phyloP scores from a whole-genome alignment of 2,113 vertebrate species.

The Serilophus lunatus region DNA sequence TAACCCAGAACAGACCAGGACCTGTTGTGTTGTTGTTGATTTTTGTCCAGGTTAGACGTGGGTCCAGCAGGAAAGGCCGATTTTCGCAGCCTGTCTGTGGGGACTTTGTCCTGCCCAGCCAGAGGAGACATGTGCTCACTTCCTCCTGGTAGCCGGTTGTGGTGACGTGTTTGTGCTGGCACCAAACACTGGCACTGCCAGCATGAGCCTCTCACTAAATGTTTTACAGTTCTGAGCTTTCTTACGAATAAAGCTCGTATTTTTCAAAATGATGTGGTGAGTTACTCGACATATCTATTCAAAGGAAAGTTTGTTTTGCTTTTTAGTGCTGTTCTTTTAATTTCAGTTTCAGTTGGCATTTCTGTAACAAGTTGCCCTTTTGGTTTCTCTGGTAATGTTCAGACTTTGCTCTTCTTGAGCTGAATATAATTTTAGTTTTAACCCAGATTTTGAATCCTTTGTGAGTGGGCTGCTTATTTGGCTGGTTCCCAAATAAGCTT shows the following conservation, averaged over 20 bases:
- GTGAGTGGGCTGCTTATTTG: not conserved
- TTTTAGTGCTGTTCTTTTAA: not conserved
- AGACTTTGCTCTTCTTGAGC: not conserved
- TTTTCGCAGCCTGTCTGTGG: not conserved
- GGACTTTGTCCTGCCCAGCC: not conserved
- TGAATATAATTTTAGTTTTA: not conserved
- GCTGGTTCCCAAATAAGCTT: not conserved
- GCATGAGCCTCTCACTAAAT: not conserved
- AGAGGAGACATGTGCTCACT: accelerated
- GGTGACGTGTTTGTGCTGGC: not conserved
- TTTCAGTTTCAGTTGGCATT: not conserved
- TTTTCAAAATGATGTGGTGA: not conserved
- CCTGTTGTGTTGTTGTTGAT: not conserved
- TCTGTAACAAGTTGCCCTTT: not conserved
- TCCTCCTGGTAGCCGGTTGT: not conserved
- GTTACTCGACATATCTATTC: not conserved
- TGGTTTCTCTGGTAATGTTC: not conserved
- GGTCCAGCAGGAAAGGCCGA: not conserved
- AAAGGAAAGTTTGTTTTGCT: not conserved
- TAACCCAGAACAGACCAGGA: not conserved
- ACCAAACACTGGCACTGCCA: not conserved
- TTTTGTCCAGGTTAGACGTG: not conserved
- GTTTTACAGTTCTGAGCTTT: not conserved
- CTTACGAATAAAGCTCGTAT: not conserved
- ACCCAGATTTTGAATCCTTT: not conserved